A percentile compares a stretch with the other conserved stretches of the same genome.
Evolutionary conservation across 2,888 invertebrate genomes (phyloP).

Genomic region (Catonia carolina): DNA sequence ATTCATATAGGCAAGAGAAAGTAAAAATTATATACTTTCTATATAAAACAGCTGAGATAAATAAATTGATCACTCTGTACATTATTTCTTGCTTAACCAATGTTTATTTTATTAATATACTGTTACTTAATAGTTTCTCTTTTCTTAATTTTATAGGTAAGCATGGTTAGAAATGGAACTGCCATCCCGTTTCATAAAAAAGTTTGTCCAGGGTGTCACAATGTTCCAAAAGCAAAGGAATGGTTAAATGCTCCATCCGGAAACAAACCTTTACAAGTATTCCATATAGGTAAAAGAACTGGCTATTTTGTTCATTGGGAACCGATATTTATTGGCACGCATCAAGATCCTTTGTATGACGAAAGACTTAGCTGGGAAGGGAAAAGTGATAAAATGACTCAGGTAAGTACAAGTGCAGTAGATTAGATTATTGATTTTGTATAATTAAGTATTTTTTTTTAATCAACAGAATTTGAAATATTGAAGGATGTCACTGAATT

Average conservation of each 20-base stretch:
- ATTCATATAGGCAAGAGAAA: no score
- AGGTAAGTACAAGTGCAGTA: conserved; percentile 51
- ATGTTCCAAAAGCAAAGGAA: conserved; percentile 75
- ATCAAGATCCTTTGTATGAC: conserved; percentile 81
- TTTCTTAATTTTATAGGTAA: conserved; percentile 48
- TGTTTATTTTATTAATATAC: no score
- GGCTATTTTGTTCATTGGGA: conserved; percentile 83
- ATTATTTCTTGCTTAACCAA: no score
- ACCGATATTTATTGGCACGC: conserved; percentile 88
- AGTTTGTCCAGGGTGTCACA: conserved; percentile 83
- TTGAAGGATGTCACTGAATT: background rate
- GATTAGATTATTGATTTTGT: background rate
- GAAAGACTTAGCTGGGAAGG: conserved; percentile 92
- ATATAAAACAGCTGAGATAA: no score
- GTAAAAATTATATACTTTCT: no score
- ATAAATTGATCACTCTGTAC: no score
- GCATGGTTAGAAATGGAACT: conserved; percentile 66
- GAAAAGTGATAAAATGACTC: conserved; percentile 92
- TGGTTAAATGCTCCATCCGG: conserved; percentile 62
- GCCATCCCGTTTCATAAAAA: conserved; percentile 90
- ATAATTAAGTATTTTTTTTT: conserved; percentile 9
- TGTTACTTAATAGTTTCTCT: no score
- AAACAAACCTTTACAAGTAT: conserved; percentile 66
- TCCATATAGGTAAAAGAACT: conserved; percentile 75
- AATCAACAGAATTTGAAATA: background rate